These are phyloP conservation scores for Opisthocomus hoazin DNA, from an alignment of 2,113 vertebrate species.

Conservation along the genomic window DNA sequence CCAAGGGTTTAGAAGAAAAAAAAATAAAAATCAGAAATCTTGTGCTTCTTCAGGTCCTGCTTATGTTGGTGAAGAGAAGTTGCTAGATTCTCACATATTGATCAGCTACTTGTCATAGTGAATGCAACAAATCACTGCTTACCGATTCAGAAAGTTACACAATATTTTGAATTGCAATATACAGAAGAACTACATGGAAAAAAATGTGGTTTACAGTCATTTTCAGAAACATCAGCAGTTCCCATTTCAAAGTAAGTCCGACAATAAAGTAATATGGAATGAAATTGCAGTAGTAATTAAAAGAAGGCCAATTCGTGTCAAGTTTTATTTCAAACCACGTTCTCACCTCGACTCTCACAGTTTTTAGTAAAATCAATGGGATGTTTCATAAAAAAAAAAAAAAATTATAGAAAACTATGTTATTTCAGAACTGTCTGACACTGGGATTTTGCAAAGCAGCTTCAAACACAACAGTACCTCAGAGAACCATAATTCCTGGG, in stretches of 20 bases:
- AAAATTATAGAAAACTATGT: neutral
- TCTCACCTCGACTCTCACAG: neutral
- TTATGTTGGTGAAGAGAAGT: neutral
- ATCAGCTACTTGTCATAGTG: neutral
- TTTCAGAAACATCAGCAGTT: slow-evolving; percentile 17
- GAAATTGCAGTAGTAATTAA: neutral
- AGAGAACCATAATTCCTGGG: neutral
- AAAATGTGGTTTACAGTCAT: neutral
- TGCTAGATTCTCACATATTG: neutral
- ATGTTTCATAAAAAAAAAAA: neutral
- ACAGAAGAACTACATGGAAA: neutral
- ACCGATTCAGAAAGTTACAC: neutral
- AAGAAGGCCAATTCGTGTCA: neutral
- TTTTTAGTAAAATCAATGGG: neutral
- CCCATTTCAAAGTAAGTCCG: neutral
- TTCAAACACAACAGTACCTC: neutral
- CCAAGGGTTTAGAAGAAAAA: neutral
- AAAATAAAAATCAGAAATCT: neutral
- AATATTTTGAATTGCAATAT: neutral
- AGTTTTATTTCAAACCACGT: neutral
- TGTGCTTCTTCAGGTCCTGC: neutral
- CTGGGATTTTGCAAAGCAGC: neutral
- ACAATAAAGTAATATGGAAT: neutral
- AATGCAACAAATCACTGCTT: neutral
- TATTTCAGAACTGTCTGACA: neutral